A percentile compares a stretch with the other conserved stretches of the same genome.
Conservation (phyloP, 1,140 invertebrate genomes). For the Hetaerina americana region DNA sequence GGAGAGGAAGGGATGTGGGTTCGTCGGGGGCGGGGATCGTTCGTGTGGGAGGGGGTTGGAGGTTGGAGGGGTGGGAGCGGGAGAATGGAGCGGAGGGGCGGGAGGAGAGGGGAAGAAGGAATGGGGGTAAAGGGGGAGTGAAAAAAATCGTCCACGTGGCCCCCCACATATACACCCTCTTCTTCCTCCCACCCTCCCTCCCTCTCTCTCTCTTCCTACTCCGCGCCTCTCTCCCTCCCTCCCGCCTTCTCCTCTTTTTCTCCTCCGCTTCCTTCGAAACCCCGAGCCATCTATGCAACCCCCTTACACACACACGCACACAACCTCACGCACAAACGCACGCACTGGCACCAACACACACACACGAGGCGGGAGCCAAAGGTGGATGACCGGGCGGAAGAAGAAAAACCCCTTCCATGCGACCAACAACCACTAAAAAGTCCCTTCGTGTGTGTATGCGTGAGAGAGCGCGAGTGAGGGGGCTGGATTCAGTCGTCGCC, state of each 20-base stretch:
- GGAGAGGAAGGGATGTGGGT: background rate
- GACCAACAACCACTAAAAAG: background rate
- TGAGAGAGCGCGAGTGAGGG: no score
- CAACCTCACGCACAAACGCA: background rate
- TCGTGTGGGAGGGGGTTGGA: no score
- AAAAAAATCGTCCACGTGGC: background rate
- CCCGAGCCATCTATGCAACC: background rate
- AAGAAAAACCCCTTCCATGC: background rate
- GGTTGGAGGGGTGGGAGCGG: no score
- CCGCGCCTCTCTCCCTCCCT: background rate
- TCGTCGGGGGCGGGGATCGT: background rate
- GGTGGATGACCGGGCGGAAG: background rate
- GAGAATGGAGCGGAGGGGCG: no score
- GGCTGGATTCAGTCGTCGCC: background rate
- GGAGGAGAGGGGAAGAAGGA: no score
- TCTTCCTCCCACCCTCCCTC: background rate
- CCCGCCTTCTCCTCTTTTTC: background rate
- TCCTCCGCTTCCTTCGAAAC: background rate
- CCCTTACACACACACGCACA: background rate
- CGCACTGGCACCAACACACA: background rate
- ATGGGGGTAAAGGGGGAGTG: background rate
- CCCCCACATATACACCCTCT: background rate
- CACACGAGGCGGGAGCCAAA: background rate
- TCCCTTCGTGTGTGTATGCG: no score
- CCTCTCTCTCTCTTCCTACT: background rate